Evolutionary conservation across 2,113 vertebrate species (phyloP).

Genomic region (Labeo catla): DNA sequence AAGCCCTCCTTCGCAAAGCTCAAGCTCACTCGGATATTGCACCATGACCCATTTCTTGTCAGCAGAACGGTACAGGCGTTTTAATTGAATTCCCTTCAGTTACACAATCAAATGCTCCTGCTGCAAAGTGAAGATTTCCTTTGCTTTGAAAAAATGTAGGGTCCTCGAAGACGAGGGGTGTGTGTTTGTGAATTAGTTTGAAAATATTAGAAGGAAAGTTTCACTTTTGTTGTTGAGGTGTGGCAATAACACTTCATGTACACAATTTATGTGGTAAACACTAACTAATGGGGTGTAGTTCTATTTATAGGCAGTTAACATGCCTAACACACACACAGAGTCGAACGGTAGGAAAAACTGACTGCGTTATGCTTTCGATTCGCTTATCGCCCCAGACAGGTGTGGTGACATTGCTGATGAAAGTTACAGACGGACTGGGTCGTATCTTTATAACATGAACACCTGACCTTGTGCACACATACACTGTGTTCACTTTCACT

Average conservation of each 20-base stretch:
- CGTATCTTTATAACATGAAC: neutral
- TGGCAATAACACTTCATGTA: neutral
- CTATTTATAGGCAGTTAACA: neutral
- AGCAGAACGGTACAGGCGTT: conserved; percentile 28
- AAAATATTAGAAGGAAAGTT: neutral
- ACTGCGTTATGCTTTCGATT: neutral
- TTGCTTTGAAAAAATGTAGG: neutral
- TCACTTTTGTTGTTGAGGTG: neutral
- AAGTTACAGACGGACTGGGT: neutral
- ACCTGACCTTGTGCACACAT: neutral
- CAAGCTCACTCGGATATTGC: neutral
- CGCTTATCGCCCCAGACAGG: neutral
- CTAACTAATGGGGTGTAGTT: neutral
- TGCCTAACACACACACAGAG: neutral
- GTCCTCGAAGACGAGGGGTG: neutral
- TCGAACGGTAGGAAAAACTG: neutral
- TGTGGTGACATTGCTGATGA: neutral
- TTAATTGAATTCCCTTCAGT: conserved; percentile 61
- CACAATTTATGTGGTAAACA: neutral
- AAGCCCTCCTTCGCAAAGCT: conserved; percentile 12
- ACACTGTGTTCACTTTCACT: neutral
- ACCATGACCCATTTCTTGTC: neutral
- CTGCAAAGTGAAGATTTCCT: neutral
- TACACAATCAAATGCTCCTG: neutral
- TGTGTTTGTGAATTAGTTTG: neutral